These are phyloP conservation scores for Drosophila kanapiae DNA, from an alignment of 1,140 invertebrate genomes.

Conservation along the genomic window DNA sequence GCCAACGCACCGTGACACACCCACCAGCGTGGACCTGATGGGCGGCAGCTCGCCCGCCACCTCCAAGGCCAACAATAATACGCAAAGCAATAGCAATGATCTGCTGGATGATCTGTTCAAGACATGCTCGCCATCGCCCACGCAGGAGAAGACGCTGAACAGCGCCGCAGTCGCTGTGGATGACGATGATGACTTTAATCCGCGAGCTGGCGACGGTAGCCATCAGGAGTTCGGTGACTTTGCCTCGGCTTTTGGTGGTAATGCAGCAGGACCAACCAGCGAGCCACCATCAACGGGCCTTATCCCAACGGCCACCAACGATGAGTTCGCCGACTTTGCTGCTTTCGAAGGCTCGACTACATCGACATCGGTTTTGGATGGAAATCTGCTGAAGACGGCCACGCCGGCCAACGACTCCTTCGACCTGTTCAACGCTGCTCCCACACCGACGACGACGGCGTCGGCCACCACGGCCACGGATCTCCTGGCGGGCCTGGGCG, in stretches of 20 bases:
- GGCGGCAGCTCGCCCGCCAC: conserved; percentile 51
- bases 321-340: conserved; percentile 92
- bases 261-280: conserved; percentile 33
- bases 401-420: conserved; percentile 79
- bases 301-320: conserved; percentile 63
- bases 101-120: conserved; percentile 88
- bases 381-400: conserved; percentile 62
- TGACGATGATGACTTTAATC: conserved; percentile 88
- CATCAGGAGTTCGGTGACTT: conserved; percentile 93
- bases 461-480: conserved; percentile 85
- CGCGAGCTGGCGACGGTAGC: conserved; percentile 84
- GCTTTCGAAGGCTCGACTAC: conserved; percentile 87
- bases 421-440: conserved; percentile 68
- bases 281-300: conserved; percentile 62
- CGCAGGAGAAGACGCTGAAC: conserved; percentile 66
- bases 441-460: conserved; percentile 21
- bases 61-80: conserved; percentile 70
- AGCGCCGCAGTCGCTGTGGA: conserved; percentile 60
- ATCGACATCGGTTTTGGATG: conserved; percentile 59
- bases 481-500: conserved; percentile 87
- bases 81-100: conserved; percentile 85
- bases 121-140: conserved; percentile 84
- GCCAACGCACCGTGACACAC: conserved; percentile 84
- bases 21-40: conserved; percentile 66
- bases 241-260: conserved; percentile 88